Evolutionary conservation across 2,113 vertebrate species (phyloP), one percentile per base, ranked within the genome.

Genomic region (Canis aureus): DNA sequence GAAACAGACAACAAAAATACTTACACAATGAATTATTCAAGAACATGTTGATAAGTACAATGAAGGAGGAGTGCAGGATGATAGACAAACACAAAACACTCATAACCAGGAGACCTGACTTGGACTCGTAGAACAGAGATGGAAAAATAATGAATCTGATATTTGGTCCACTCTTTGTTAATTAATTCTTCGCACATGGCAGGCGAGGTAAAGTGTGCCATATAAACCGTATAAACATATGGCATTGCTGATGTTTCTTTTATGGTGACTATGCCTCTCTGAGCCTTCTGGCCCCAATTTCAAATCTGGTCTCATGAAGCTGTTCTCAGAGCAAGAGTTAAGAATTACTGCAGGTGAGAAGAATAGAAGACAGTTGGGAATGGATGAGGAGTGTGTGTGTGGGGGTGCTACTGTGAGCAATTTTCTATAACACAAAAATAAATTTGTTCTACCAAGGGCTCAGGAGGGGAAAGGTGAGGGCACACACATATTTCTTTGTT

Each of bases 401-500:
- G 43, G 4, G 32, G 43, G 55, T 69, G 71, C 43, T 66, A 13
- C 67, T 95, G 74, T 88, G 89, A 95, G 69, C 78, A 69, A 60
- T 96, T 97, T 93, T 95, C 94, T 85, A 49, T 78, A 88, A 86
- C 71, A 88, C 76, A 81, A 93, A 97, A 95, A 91, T 95, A 96
- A 95, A 95, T 94, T 69, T 95, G 85, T 95, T 95, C 91, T 76
- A 55, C 49, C 38, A 3, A 90, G 59, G 53, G 87, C 92, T 97
- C 86, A 35, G 53, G 78, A 96, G 89, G 93, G 60, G 57, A 84
- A 81, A 90, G 89, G 67, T 97, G 91, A 97, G 88, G 84, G 60
- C 32, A 69, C 5, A 57, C 89, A 91, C 20, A 83, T 89, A 95
- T 93, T 96, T 97, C 83, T 96, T 87, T 67, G 67, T 57, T 78